phyloP scores from a whole-genome alignment of 1,140 invertebrate genomes.

The Diorhabda sublineata region DNA sequence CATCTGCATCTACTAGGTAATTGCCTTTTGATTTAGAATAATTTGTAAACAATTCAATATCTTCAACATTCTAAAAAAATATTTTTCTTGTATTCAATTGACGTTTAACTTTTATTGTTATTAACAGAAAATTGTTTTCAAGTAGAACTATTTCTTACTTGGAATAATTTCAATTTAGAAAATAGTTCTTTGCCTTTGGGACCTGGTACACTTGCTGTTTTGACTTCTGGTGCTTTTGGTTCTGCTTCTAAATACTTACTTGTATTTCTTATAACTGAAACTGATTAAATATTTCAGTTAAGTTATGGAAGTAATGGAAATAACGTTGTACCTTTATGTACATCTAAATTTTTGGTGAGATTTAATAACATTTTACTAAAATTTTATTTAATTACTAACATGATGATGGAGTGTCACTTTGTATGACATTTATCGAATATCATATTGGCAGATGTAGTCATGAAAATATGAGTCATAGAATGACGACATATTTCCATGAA shows the following conservation, averaged over 20 bases:
- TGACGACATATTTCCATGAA: too few relatives aligned
- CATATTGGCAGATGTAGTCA: too few relatives aligned
- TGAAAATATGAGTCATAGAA: too few relatives aligned
- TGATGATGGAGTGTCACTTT: too few relatives aligned
- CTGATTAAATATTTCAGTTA: too few relatives aligned
- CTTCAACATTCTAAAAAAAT: slow-evolving; percentile 23
- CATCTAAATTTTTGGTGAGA: too few relatives aligned
- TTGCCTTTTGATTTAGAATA: slow-evolving; percentile 92
- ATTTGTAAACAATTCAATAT: slow-evolving; percentile 87
- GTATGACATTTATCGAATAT: too few relatives aligned
- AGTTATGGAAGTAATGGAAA: too few relatives aligned
- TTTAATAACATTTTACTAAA: too few relatives aligned
- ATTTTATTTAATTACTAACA: too few relatives aligned
- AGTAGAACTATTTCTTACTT: slow-evolving; percentile 8
- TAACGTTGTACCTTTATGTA: too few relatives aligned
- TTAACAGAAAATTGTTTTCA: not conserved
- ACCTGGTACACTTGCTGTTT: slow-evolving; percentile 6
- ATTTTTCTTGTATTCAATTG: not conserved
- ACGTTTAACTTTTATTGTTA: not conserved
- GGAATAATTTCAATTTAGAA: slow-evolving; percentile 9
- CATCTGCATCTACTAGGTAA: slow-evolving; percentile 92
- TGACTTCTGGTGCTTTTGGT: slow-evolving; percentile 6
- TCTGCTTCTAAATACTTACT: not conserved
- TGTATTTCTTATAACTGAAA: too few relatives aligned
- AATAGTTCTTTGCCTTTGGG: slow-evolving; percentile 9